Conservation (phyloP, 2,797 vertebrate genomes). For the Tapera naevia region DNA sequence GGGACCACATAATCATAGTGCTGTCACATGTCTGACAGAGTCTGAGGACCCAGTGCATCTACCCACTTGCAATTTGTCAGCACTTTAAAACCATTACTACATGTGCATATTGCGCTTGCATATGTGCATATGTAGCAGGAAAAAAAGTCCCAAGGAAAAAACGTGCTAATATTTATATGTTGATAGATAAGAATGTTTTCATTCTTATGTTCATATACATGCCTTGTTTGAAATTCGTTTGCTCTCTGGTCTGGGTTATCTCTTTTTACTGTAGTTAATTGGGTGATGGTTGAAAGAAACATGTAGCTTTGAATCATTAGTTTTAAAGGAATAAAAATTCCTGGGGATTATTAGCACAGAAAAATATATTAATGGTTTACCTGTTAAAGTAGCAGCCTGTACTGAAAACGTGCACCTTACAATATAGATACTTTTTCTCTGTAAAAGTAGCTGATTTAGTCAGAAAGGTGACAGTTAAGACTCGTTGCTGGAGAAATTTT, state of each 20-base stretch:
- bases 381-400: slow-evolving; percentile 46
- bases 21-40: neutral
- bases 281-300: neutral
- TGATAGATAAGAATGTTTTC: neutral
- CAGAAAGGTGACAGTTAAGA: slow-evolving; percentile 82
- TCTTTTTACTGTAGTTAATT: slow-evolving; percentile 4
- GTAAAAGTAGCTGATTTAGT: slow-evolving; percentile 79
- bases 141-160: neutral
- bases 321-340: slow-evolving; percentile 15
- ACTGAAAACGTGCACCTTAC: slow-evolving; percentile 32
- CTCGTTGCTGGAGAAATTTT: slow-evolving; percentile 76
- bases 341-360: slow-evolving; percentile 33
- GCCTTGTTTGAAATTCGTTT: neutral
- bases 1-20: slow-evolving; percentile 12
- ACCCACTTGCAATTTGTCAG: neutral
- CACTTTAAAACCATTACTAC: slow-evolving; percentile 1
- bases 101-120: neutral
- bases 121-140: neutral
- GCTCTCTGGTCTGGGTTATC: neutral
- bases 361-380: slow-evolving; percentile 48
- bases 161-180: neutral
- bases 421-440: slow-evolving; percentile 53
- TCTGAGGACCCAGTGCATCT: neutral
- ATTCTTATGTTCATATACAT: neutral
- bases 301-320: neutral